Percentiles rank a stretch among this genome's conserved stretches.
phyloP scores from a whole-genome alignment of 2,113 vertebrate genomes.

The Xenopus laevis region DNA sequence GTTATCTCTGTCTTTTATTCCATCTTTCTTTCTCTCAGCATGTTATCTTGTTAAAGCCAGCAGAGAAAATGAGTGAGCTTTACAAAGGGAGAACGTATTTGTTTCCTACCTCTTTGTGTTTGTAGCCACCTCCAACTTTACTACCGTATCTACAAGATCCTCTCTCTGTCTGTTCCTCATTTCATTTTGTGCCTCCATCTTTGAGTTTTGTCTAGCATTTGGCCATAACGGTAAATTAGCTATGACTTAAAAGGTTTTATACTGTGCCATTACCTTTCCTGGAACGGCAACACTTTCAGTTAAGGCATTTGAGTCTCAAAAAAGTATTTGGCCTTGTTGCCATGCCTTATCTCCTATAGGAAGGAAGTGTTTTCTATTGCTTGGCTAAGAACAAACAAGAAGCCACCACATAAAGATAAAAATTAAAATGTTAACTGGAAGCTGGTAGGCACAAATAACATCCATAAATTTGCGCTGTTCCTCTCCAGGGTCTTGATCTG shows the following conservation, averaged over 20 bases:
- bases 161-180: constrained; percentile 15
- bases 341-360: background rate
- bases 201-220: constrained; percentile 9
- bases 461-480: background rate
- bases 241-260: background rate
- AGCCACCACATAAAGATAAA: background rate
- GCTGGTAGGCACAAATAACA: background rate
- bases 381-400: background rate
- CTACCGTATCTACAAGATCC: constrained; percentile 10
- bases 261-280: no score
- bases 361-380: background rate
- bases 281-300: no score
- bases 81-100: constrained; percentile 37
- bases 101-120: constrained; percentile 22
- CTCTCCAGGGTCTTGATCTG: background rate
- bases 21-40: constrained; percentile 31
- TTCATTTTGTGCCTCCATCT: constrained; percentile 22
- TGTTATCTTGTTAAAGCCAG: constrained; percentile 43
- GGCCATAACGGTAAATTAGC: background rate
- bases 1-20: constrained; percentile 41
- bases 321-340: no score
- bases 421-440: background rate
- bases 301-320: no score
- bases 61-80: constrained; percentile 28
- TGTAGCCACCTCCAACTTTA: constrained; percentile 2